Base-by-base conservation (phyloP, 2,797 vertebrate genomes). In the Sebastes iracundus region DNA sequence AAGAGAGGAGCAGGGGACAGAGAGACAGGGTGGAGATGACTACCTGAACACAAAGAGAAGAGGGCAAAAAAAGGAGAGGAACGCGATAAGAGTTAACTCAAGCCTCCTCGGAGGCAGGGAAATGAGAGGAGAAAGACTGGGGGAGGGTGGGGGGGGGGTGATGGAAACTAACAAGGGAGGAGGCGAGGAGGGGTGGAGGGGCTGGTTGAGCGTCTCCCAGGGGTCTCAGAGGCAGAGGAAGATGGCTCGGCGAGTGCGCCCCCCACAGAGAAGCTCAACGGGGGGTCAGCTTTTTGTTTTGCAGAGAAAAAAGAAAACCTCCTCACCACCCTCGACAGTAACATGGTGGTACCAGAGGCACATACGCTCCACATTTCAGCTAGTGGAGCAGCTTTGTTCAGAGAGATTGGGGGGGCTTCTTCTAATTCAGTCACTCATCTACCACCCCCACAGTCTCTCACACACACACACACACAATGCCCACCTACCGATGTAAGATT, bases 281-380 rank as follows among this genome's bases (percentile, higher is more conserved):
- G 92, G 93, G 90, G 92, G 79, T 66, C 79, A 3, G 84, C 77
- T 91, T 92, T 93, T 88, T 91, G 88, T 93, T 92, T 87, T 71
- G 78, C 77, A 64, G 75, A 67, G 58, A 53, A 68, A 64, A 32
- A 53, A 46, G 58, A 77, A 84, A 80, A 70, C 10, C 68, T 83
- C 72, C 66, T 82, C 82, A 20, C 3, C 83, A 4, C 27, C 58
- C 53, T 80, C 65, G 30, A 81, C 61, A 75, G 84, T 8, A 82
- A 77, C 77, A 56, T 11, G 42, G 38, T 52, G 72, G 84, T 79
- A 75, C 88, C 82, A 85, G 82, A 86, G 25, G 27, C 85, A 83
- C 77, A 2, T 63, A 71, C 62, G 14, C 75, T 78, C 63, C 84
- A 80, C 20, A 73, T 79, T 82, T 86, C 81, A 90, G 82, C 81